Conservation (phyloP, 2,113 vertebrate species). For the Thunnus thynnus region DNA sequence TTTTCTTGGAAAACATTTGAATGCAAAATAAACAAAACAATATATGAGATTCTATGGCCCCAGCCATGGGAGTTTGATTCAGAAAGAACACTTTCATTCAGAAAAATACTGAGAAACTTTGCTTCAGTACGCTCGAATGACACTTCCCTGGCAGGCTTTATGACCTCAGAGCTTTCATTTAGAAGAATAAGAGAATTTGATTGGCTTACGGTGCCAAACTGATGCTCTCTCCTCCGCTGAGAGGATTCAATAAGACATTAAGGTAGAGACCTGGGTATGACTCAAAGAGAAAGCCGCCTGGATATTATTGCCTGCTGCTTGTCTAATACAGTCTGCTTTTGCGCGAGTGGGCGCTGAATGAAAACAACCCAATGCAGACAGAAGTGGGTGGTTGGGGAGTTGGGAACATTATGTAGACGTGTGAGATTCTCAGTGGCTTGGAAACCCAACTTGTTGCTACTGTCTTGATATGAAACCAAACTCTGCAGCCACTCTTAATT, state of each 20-base stretch:
- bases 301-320: neutral
- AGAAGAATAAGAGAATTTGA: neutral
- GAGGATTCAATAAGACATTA: neutral
- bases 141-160: neutral
- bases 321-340: neutral
- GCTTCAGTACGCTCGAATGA: neutral
- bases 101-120: neutral
- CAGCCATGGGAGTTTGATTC: neutral
- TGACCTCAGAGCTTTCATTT: neutral
- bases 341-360: neutral
- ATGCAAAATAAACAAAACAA: neutral
- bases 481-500: too few species aligned
- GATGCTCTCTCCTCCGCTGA: neutral
- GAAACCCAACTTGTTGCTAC: neutral
- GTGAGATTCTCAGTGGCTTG: neutral
- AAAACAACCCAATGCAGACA: neutral
- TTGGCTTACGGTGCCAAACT: neutral
- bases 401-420: neutral
- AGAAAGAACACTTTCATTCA: constrained; percentile 31
- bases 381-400: neutral
- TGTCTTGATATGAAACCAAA: neutral
- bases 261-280: constrained; percentile 14
- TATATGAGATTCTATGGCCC: neutral
- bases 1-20: neutral
- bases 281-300: constrained; percentile 22